Evolutionary conservation across 2,888 invertebrate species (phyloP), one percentile per base, ranked within the genome.

Genomic region (Trichopoda pennipes): DNA sequence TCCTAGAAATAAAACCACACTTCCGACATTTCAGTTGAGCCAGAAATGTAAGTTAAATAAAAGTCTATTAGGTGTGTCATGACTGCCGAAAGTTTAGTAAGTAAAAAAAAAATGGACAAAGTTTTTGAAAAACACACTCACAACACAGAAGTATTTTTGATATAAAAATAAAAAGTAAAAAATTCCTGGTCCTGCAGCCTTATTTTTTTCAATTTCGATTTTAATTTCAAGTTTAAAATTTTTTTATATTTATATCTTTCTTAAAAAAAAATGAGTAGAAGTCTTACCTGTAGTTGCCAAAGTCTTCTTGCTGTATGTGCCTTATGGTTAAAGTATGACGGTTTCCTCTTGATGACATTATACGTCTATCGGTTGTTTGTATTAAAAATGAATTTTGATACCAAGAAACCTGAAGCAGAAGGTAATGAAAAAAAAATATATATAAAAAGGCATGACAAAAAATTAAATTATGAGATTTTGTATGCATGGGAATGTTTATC

Each of bases 371-470:
- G n/a, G 94, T 93, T 17, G 93, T 93, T 85, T 93, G 93, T 86
- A 95, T 90, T 0, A 93, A 93, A 86, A 94, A 94, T 80, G 94
- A 94, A 88, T 95, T 94, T 87, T 94, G 94, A 89, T 94, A 94
- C 95, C 95, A 95, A 16, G 94, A 92, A 61, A 94, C 94, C 94
- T 94, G 92, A 61, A 88, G 83, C 12, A 63, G 44, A 28, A 56
- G 63, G 19, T 32, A 12, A 7, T 12, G 9, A 7, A 38, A 60
- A n/a, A 58, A 38, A 19, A 51, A 16, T 55, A 47, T n/a, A 44
- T 47, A 16, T 42, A 55, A 55, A 58, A 16, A n/a, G 7, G 49
- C n/a, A n/a, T 28, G 7, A 21, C 38, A 21, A 17, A 49, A 64
- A 19, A 74, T 47, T 55, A 21, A 32, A 76, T 61, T 55, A 70